Conservation (phyloP, 1,140 invertebrate species). For the Bradynema listronoti region DNA sequence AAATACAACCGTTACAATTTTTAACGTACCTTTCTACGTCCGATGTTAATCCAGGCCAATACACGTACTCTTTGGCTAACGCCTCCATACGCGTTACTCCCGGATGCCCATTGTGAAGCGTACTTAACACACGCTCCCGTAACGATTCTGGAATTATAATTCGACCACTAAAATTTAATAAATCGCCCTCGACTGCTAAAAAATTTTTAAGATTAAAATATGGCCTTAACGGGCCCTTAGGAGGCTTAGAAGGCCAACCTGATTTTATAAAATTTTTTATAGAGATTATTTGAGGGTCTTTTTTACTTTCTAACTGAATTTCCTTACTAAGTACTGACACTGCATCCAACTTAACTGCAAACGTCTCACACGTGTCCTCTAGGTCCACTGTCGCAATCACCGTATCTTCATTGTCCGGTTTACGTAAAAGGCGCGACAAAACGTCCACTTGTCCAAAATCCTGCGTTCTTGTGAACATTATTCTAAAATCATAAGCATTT, state of each 20-base stretch:
- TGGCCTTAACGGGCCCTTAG: no score
- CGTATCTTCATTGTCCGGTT: constrained; percentile 7
- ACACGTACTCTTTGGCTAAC: constrained; percentile 56
- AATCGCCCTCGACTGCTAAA: no score
- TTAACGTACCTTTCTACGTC: constrained; percentile 15
- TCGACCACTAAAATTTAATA: constrained; percentile 49
- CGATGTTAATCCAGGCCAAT: constrained; percentile 13
- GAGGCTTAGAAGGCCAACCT: background rate
- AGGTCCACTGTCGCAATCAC: constrained; percentile 10
- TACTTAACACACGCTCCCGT: constrained; percentile 53
- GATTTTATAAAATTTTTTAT: background rate
- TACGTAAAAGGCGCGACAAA: constrained; percentile 12
- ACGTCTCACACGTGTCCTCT: constrained; percentile 4
- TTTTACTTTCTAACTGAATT: background rate
- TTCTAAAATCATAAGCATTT: constrained; percentile 13
- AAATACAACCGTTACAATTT: constrained; percentile 1
- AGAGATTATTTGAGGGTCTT: background rate
- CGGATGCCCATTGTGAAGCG: constrained; percentile 61
- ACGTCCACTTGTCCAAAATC: constrained; percentile 15
- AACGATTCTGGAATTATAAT: constrained; percentile 59
- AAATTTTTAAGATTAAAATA: no score
- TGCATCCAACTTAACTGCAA: background rate
- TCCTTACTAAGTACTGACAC: background rate
- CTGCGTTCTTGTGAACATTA: constrained; percentile 10
- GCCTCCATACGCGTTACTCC: constrained; percentile 63